phyloP scores from a whole-genome alignment of 2,888 invertebrate species.

The Eupeodes latifasciatus region DNA sequence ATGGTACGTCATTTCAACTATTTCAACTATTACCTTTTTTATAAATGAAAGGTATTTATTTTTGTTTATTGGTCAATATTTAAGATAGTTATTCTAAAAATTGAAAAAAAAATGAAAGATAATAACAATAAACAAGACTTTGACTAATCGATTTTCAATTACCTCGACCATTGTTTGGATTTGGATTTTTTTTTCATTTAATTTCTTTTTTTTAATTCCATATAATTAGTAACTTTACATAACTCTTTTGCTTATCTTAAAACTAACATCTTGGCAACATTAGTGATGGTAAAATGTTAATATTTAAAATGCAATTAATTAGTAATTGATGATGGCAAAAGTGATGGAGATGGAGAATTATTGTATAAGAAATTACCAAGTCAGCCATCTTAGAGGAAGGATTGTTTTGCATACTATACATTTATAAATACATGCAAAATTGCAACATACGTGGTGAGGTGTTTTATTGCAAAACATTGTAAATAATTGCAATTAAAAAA shows the following conservation, averaged over 20 bases:
- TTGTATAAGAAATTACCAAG: conserved; percentile 3
- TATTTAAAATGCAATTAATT: conserved; percentile 56
- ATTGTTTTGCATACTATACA: conserved; percentile 27
- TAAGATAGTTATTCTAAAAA: not conserved
- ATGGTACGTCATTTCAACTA: no score
- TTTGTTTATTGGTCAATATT: no score
- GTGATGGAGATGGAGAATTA: not conserved
- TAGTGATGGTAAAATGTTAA: conserved; percentile 1
- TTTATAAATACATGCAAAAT: conserved; percentile 1
- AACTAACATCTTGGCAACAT: not conserved
- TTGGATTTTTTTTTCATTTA: not conserved
- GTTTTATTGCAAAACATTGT: conserved; percentile 26
- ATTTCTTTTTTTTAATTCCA: not conserved
- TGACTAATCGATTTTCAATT: conserved; percentile 37
- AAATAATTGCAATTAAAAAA: conserved; percentile 20
- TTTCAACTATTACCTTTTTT: no score
- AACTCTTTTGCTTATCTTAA: not conserved
- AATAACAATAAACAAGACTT: conserved; percentile 22
- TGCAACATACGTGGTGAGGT: conserved; percentile 22
- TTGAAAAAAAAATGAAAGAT: not conserved
- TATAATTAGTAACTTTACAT: conserved; percentile 9
- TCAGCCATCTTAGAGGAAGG: not conserved
- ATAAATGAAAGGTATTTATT: no score
- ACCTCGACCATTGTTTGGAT: not conserved
- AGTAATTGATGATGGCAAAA: conserved; percentile 36